phyloP scores from a whole-genome alignment of 2,888 invertebrate species.

The Trachelus stipa region DNA sequence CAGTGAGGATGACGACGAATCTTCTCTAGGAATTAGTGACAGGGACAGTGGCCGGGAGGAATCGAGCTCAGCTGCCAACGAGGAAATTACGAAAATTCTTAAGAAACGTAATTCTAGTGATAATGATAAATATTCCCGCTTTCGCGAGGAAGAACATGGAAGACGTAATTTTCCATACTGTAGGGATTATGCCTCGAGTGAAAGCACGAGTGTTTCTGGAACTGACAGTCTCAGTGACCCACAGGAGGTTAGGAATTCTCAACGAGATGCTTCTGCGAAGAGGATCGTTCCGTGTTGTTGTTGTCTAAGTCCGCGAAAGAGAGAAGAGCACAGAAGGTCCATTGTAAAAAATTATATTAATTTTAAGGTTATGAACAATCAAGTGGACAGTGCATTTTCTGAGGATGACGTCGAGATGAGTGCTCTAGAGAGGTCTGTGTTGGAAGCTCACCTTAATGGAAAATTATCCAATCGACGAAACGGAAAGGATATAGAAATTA shows the following conservation, averaged over 20 bases:
- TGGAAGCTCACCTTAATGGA: background rate
- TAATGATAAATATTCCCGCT: background rate
- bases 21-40: background rate
- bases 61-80: slow-evolving; percentile 18
- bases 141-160: background rate
- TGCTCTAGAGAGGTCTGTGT: background rate
- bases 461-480: background rate
- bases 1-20: background rate
- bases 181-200: background rate
- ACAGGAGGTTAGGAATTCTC: background rate
- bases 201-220: background rate
- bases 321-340: background rate
- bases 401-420: slow-evolving; percentile 23
- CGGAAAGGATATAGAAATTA: background rate
- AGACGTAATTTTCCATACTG: background rate
- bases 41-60: background rate
- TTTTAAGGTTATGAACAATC: background rate
- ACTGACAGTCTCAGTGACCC: background rate
- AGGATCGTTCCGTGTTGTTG: background rate
- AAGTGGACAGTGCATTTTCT: background rate
- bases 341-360: background rate
- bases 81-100: slow-evolving; percentile 27
- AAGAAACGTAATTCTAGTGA: slow-evolving; percentile 16
- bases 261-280: background rate
- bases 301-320: background rate